Evolutionary conservation across 2,797 vertebrate genomes (phyloP), one percentile per base, ranked within the genome.

Genomic region (Diplodus sargus): DNA sequence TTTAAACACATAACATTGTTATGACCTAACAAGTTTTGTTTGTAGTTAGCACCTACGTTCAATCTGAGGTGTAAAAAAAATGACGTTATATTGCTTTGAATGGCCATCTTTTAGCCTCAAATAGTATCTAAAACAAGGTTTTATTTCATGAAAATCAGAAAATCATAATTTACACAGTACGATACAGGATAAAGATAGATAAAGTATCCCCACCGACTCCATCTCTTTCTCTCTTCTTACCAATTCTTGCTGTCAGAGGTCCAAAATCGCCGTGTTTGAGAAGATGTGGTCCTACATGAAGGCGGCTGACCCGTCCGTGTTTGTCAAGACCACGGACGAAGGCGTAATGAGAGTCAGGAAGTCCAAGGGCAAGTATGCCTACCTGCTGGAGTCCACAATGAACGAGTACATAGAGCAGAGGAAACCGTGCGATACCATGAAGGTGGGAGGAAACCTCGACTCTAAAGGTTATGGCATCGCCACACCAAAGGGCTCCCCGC

Each of bases 221-320:
- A 20, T 69, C 20, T 74, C 25, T 28, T n/a, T 74, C 20, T 73
- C 18, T 66, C n/a, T 68, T 4, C 1, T 70, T 25, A 64, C 63
- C 30, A 25, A 39, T 62, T 60, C 61, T 69, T 60, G 3, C 56
- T 17, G 1, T 0, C 95, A 99, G 98, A 95, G 98, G 90, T 99
- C 98, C 48, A 99, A 99, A 95, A 99, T 99, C n/a, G 98, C 98
- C 0, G 98, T 99, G 81, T 99, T 99, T 93, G 98, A 99, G 95
- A 99, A 99, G 95, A 99, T 99, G 98, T 99, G 98, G 98, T 99
- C 98, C 0, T 99, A 99, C 92, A 99, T 99, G 98, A 99, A 99
- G 91, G 97, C 97, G 4, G 98, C 98, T 0, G 98, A 99, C 82
- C 98, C 98, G 17, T 98, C 97, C 0, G 98, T 99, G 94, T 99